Percentiles rank a stretch among this genome's conserved stretches.
Evolutionary conservation across 2,113 vertebrate genomes (phyloP).

Genomic region (Misgurnus mizolepis): DNA sequence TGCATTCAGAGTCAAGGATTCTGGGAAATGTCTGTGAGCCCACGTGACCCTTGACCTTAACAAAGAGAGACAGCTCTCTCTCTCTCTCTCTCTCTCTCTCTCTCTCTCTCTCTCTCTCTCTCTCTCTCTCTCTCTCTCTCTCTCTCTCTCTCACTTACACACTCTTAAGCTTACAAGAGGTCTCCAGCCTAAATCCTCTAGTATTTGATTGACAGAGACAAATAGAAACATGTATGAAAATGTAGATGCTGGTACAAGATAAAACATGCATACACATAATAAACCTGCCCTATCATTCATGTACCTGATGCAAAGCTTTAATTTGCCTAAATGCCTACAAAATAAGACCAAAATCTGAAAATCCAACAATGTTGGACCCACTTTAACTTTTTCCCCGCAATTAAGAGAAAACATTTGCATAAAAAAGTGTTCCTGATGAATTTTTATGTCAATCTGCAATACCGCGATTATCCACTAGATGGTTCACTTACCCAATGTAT

Average conservation of each 20-base stretch:
- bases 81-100: constrained; percentile 6
- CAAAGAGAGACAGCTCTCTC: constrained; percentile 5
- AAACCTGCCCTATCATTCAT: background rate
- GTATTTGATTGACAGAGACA: constrained; percentile 20
- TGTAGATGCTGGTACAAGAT: background rate
- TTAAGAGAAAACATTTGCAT: too few relatives aligned
- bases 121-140: constrained; percentile 21
- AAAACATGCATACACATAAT: background rate
- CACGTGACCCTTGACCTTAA: constrained; percentile 33
- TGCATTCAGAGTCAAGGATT: constrained; percentile 23
- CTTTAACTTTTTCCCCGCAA: too few relatives aligned
- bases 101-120: constrained; percentile 14
- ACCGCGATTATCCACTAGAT: too few relatives aligned
- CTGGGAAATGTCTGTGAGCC: background rate
- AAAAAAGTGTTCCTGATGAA: too few relatives aligned
- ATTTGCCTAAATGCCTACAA: background rate
- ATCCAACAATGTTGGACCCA: too few relatives aligned
- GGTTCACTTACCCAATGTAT: too few relatives aligned
- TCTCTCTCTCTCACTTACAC: constrained; percentile 6
- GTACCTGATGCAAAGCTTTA: background rate
- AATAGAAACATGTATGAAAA: constrained; percentile 6
- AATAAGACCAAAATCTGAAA: too few relatives aligned
- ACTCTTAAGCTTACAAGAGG: constrained; percentile 26
- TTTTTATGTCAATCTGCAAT: too few relatives aligned
- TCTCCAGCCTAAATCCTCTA: constrained; percentile 30